Conservation (phyloP, 2,113 vertebrate species). For the Leucosticte australis region DNA sequence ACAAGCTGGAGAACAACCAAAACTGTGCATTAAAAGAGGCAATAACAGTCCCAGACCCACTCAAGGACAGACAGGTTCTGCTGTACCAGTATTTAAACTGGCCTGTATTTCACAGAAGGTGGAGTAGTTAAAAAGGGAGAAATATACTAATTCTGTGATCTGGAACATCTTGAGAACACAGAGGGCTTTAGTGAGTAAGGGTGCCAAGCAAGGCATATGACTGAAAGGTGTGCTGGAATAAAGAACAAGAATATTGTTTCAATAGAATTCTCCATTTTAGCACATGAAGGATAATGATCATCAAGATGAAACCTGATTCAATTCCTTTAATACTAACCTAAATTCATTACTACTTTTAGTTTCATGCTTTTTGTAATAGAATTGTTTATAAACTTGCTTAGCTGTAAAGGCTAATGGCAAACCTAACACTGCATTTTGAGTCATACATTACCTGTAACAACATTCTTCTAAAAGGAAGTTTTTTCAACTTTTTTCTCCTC, state of each 20-base stretch:
- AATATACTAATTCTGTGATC: background rate
- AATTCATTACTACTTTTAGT: background rate
- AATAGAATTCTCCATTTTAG: background rate
- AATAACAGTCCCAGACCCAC: background rate
- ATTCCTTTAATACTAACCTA: background rate
- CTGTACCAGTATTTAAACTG: background rate
- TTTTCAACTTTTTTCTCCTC: background rate
- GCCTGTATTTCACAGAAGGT: background rate
- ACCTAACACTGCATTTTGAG: background rate
- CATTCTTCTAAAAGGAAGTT: background rate
- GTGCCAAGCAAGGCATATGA: background rate
- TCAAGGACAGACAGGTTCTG: background rate
- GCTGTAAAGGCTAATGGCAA: background rate
- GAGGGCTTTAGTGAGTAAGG: background rate
- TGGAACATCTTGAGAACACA: accelerated
- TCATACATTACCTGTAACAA: background rate
- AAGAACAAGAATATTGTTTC: background rate
- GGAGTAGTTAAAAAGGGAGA: background rate
- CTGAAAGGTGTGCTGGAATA: background rate
- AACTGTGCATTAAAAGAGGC: background rate
- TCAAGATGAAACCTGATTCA: background rate
- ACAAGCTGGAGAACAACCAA: background rate
- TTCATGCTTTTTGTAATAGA: background rate
- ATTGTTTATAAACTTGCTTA: background rate
- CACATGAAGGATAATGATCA: background rate